Conservation (phyloP, 2,888 invertebrate genomes). For the Opisthograptis luteolata region DNA sequence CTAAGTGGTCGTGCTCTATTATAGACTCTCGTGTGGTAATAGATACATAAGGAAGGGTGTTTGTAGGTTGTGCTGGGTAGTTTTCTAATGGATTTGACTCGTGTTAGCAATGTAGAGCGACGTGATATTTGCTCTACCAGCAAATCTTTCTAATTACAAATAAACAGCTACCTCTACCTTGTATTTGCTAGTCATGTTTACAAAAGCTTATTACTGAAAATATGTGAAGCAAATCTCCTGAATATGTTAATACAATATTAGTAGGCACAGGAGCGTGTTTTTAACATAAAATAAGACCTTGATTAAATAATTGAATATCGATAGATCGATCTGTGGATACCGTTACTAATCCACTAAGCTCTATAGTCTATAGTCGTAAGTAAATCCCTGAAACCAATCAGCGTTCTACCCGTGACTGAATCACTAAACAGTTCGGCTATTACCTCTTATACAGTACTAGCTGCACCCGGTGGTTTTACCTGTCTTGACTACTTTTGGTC, state of each 20-base stretch:
- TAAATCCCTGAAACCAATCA: constrained; percentile 21
- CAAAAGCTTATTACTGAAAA: background rate
- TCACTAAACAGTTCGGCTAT: constrained; percentile 6
- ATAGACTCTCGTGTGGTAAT: constrained; percentile 3
- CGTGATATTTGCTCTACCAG: constrained; percentile 12
- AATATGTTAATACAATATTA: constrained; percentile 14
- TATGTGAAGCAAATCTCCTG: constrained; percentile 1
- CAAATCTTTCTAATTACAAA: constrained; percentile 1
- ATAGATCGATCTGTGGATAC: constrained; percentile 6
- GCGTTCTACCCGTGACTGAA: constrained; percentile 12
- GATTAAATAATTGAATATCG: constrained; percentile 17
- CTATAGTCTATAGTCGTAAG: constrained; percentile 12
- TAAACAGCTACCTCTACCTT: constrained; percentile 3
- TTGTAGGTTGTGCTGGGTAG: background rate
- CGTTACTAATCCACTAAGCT: background rate
- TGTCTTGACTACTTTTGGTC: too few species aligned
- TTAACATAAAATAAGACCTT: background rate
- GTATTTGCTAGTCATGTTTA: constrained; percentile 1
- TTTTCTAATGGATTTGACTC: background rate
- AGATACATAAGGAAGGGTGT: background rate
- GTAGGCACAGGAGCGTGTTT: constrained; percentile 7
- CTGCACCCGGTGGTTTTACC: too few species aligned
- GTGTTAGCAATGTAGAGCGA: background rate
- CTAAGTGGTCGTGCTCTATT: constrained; percentile 6
- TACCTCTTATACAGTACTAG: background rate